Conservation (phyloP, 2,888 invertebrate genomes). For the Pherbina coryleti region DNA sequence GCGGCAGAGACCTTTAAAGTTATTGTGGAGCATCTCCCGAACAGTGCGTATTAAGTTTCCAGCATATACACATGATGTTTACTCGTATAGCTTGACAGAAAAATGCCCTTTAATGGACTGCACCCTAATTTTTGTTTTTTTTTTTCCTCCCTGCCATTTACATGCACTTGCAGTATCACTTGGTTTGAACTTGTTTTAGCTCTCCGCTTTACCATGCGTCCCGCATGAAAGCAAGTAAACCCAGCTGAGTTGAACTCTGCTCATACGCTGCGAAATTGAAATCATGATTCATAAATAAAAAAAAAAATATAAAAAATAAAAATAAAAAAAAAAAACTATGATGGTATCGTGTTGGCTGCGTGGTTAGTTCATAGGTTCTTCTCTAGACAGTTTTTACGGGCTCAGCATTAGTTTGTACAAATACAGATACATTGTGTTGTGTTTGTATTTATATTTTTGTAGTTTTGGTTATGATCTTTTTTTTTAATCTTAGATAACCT, state of each 20-base stretch:
- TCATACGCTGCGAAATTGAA: too few species aligned
- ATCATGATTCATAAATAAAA: not conserved
- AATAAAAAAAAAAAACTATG: not conserved
- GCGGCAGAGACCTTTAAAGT: too few species aligned
- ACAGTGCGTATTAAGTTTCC: too few species aligned
- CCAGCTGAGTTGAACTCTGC: not conserved
- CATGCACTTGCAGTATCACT: not conserved
- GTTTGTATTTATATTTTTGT: not conserved
- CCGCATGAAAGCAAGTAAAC: not conserved
- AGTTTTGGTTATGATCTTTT: not conserved
- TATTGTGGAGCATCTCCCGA: too few species aligned
- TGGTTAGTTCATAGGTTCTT: not conserved
- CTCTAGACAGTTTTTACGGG: not conserved
- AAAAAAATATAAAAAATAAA: not conserved
- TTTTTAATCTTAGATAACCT: not conserved
- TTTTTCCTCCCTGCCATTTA: not conserved
- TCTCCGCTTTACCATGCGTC: too few species aligned
- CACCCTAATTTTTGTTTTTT: not conserved
- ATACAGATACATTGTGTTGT: too few species aligned
- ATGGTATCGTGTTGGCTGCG: conserved; percentile 8
- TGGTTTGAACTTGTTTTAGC: not conserved
- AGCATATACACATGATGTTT: too few species aligned
- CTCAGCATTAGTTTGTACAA: too few species aligned
- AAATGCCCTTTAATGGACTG: too few species aligned
- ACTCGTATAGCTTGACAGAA: too few species aligned